Evolutionary conservation across 2,113 vertebrate species (phyloP).

Genomic region (Motacilla tschutschensis): DNA sequence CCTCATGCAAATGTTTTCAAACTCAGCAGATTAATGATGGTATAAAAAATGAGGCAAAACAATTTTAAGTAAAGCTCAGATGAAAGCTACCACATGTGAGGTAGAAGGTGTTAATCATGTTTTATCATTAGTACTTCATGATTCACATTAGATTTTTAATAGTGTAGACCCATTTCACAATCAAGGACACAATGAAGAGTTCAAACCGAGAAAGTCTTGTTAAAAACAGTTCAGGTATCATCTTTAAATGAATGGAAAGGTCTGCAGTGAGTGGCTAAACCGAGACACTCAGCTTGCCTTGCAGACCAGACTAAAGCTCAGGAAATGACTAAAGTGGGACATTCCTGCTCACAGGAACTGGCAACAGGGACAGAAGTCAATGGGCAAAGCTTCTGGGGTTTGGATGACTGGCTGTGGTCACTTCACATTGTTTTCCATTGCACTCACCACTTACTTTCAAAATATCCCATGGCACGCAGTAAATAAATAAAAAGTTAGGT

Average conservation of each 20-base stretch:
- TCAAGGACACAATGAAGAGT: not conserved
- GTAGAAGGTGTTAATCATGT: not conserved
- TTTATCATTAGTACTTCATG: not conserved
- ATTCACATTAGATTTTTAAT: not conserved
- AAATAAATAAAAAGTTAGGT: not conserved
- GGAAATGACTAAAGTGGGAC: constrained; percentile 23
- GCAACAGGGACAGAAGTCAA: not conserved
- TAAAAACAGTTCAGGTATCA: not conserved
- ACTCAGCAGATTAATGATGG: not conserved
- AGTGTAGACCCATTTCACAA: not conserved
- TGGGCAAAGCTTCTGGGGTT: constrained; percentile 11
- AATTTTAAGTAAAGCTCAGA: not conserved
- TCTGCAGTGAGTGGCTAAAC: not conserved
- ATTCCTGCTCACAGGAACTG: not conserved
- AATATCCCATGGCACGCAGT: not conserved
- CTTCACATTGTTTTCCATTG: not conserved
- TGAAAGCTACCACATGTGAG: not conserved
- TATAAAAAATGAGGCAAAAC: not conserved
- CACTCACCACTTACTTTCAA: constrained; percentile 2
- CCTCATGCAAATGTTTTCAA: not conserved
- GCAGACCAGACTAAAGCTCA: not conserved
- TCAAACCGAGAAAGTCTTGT: not conserved
- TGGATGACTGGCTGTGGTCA: not conserved
- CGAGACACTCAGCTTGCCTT: not conserved
- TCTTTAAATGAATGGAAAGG: not conserved